A percentile compares a stretch with the other conserved stretches of the same genome.
Evolutionary conservation across 2,888 invertebrate genomes (phyloP).

Genomic region (Drosophila prostipennis): DNA sequence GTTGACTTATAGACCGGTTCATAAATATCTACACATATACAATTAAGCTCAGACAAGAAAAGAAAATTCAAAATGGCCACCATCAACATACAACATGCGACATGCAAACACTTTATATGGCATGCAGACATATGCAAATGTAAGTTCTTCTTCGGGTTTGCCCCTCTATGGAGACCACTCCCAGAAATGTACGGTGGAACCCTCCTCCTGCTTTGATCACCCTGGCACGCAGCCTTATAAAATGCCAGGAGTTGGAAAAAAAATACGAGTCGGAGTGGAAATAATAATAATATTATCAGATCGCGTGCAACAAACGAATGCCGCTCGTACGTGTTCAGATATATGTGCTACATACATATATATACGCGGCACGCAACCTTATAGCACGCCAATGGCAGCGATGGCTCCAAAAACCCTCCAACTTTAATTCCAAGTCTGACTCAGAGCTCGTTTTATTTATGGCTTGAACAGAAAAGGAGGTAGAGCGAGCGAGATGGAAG

Average conservation of each 20-base stretch:
- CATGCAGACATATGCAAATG: constrained; percentile 63
- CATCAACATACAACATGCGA: constrained; percentile 69
- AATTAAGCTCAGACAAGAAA: constrained; percentile 10
- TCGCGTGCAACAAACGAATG: constrained; percentile 79
- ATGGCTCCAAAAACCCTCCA: constrained; percentile 22
- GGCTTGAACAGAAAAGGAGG: constrained; percentile 21
- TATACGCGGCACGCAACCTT: constrained; percentile 64
- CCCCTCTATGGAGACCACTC: background rate
- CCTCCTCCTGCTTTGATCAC: constrained; percentile 1
- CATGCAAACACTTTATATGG: constrained; percentile 68
- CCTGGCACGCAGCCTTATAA: constrained; percentile 70
- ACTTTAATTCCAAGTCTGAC: constrained; percentile 48
- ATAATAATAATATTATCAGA: constrained; percentile 69
- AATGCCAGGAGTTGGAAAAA: constrained; percentile 45
- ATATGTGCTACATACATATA: constrained; percentile 6
- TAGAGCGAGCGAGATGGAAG: constrained; percentile 14
- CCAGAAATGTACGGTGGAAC: background rate
- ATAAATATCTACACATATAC: constrained; percentile 9
- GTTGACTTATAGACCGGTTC: constrained; percentile 6
- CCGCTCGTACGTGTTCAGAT: constrained; percentile 67
- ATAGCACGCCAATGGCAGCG: constrained; percentile 67
- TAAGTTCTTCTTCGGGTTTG: constrained; percentile 15
- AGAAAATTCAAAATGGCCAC: constrained; percentile 70
- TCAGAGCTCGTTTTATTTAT: constrained; percentile 45
- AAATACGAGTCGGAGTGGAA: constrained; percentile 32